Percentiles rank a stretch among this genome's conserved stretches.
phyloP scores from a whole-genome alignment of 2,797 vertebrate genomes.

The Scleropages formosus region DNA sequence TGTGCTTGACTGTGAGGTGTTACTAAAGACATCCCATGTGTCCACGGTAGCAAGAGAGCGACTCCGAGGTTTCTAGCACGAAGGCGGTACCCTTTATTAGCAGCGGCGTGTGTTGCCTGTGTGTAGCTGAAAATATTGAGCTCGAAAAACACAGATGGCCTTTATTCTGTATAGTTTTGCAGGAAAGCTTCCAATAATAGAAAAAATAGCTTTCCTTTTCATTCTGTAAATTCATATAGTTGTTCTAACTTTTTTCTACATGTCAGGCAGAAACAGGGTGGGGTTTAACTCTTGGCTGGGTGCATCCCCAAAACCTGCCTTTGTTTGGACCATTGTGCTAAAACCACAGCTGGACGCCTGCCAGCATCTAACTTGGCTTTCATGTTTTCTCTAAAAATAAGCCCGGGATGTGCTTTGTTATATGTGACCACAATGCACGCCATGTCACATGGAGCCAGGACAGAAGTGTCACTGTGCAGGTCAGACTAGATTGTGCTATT shows the following conservation, averaged over 20 bases:
- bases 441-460: background rate
- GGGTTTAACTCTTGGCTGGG: slow-evolving; percentile 29
- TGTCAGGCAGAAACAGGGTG: slow-evolving; percentile 14
- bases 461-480: slow-evolving; percentile 5
- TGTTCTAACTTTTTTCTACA: background rate
- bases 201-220: too few species aligned
- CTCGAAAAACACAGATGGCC: too few species aligned
- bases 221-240: too few species aligned
- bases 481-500: background rate
- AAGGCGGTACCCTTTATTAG: too few species aligned
- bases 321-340: slow-evolving; percentile 42
- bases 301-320: slow-evolving; percentile 42
- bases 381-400: slow-evolving; percentile 63
- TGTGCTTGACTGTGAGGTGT: too few species aligned
- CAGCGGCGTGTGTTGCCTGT: too few species aligned
- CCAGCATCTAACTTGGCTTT: slow-evolving; percentile 49
- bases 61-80: too few species aligned
- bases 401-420: slow-evolving; percentile 15
- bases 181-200: too few species aligned
- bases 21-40: too few species aligned
- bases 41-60: too few species aligned
- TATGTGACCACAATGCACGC: slow-evolving; percentile 7
- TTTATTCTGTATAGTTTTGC: too few species aligned
- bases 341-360: slow-evolving; percentile 30
- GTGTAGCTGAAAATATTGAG: too few species aligned